Percentiles rank a stretch among this genome's conserved stretches.
These are phyloP conservation scores for Axea sp. DNA, from an alignment of 2,888 invertebrate species.

Conservation along the genomic window DNA sequence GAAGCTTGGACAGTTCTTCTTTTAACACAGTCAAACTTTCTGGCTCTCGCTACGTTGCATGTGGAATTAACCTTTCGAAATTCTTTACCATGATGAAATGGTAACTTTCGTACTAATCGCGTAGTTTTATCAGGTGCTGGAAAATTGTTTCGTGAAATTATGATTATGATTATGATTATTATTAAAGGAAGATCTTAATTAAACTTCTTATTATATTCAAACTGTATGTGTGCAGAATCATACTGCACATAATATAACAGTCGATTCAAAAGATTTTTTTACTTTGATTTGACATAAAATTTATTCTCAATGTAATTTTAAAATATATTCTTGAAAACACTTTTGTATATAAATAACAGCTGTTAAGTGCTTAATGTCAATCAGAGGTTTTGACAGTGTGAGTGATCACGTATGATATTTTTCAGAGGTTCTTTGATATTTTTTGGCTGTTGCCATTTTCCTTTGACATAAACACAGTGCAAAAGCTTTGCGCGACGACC, in stretches of 20 bases:
- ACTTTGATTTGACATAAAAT: too few relatives aligned
- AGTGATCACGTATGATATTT: constrained; percentile 35
- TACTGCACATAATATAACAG: too few relatives aligned
- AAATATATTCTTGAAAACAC: too few relatives aligned
- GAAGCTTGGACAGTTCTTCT: constrained; percentile 23
- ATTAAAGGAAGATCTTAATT: too few relatives aligned
- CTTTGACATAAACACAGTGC: constrained; percentile 57
- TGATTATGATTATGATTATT: too few relatives aligned
- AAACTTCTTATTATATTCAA: too few relatives aligned
- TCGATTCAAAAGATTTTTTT: too few relatives aligned
- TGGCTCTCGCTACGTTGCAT: constrained; percentile 21
- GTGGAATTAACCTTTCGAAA: constrained; percentile 31
- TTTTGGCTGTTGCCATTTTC: constrained; percentile 27
- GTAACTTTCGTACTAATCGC: too few relatives aligned
- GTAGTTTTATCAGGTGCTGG: constrained; percentile 31
- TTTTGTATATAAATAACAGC: constrained; percentile 1
- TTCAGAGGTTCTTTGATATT: constrained; percentile 33
- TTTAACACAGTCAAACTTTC: constrained; percentile 47
- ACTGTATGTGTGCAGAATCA: too few relatives aligned
- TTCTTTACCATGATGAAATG: too few relatives aligned
- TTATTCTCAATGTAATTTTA: too few relatives aligned
- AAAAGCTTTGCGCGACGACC: constrained; percentile 52
- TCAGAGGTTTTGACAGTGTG: constrained; percentile 20
- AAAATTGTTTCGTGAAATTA: too few relatives aligned
- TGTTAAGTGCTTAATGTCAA: constrained; percentile 19